Conservation (phyloP, 2,888 invertebrate species). For the Pterostichus madidus region DNA sequence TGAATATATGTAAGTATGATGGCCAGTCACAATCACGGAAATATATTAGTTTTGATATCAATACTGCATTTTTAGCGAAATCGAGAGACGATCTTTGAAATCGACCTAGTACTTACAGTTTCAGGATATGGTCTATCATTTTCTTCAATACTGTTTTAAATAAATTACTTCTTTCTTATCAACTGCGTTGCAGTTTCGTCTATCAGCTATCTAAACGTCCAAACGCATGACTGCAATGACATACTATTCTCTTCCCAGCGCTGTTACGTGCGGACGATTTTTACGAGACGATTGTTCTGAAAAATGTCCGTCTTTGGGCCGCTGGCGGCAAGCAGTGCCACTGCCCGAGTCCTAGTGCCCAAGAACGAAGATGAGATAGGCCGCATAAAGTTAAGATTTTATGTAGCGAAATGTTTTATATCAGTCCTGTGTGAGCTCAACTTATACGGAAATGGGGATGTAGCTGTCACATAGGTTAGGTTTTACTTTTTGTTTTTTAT, state of each 20-base stretch:
- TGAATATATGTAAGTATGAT: too few species aligned
- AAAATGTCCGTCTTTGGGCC: constrained; percentile 18
- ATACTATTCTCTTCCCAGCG: constrained; percentile 22
- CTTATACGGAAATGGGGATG: constrained; percentile 25
- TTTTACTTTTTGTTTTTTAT: constrained; percentile 22
- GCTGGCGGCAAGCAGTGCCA: constrained; percentile 12
- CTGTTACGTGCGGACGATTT: constrained; percentile 16
- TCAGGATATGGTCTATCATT: too few species aligned
- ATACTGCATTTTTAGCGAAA: too few species aligned
- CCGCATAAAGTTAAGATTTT: constrained; percentile 58
- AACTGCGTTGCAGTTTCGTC: neutral
- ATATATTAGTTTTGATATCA: too few species aligned
- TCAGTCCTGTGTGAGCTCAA: constrained; percentile 9
- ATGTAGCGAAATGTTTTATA: constrained; percentile 54
- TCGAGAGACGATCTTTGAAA: too few species aligned
- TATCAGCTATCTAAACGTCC: constrained; percentile 21
- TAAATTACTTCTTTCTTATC: too few species aligned
- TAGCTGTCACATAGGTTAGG: constrained; percentile 30
- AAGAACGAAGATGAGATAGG: constrained; percentile 32
- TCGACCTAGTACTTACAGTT: too few species aligned
- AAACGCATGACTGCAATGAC: constrained; percentile 1
- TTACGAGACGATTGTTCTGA: constrained; percentile 43
- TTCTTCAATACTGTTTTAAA: too few species aligned
- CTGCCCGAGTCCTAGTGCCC: constrained; percentile 20
- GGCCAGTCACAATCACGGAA: too few species aligned